Evolutionary conservation across 37 sponge, comb jelly and placozoan species (phyloP), one percentile per base, ranked within the genome.

Genomic region (Haliclona indistincta): DNA sequence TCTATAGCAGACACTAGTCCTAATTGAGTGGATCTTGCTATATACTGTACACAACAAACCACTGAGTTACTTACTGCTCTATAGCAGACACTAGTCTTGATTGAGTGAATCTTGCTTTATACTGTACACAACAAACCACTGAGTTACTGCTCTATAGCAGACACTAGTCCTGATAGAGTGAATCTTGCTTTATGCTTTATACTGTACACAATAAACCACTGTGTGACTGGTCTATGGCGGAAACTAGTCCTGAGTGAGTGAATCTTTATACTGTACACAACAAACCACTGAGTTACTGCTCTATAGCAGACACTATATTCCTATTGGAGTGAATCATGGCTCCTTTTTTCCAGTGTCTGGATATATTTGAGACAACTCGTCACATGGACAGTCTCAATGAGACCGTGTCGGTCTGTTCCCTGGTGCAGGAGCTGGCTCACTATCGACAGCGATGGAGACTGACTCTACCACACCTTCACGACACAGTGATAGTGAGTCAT

Each of bases 391-490:
- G 39, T 15, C 55, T 80, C 3, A 52, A 79, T 17, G 81, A 75
- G 72, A 84, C 73, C 0, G 22, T 15, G 20, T 30, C 45, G 40
- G 77, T 74, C 26, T 74, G 73, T 25, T 64, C 65, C 22, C 71
- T 90, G 38, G 5, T 90, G 41, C 39, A 38, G 26, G 61, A 64
- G 20, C 81, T 90, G 66, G 61, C 67, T 15, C 75, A 56, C 42
- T 85, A 67, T 65, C 53, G 69, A 36, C 68, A 53, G 26, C 75
- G 72, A 53, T 81, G 86, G 87, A 41, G 41, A 45, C 77, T 77
- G 56, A 41, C 73, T 20, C 78, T 76, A 26, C 91, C 81, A 7
- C 25, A 71, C 61, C 60, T 80, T 22, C 77, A 77, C 63, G 32
- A 30, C 43, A 43, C 13, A 41, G 26, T 28, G 5, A 66, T 66